Base-by-base conservation (phyloP, 2,113 vertebrate genomes). In the Eurypyga helias region DNA sequence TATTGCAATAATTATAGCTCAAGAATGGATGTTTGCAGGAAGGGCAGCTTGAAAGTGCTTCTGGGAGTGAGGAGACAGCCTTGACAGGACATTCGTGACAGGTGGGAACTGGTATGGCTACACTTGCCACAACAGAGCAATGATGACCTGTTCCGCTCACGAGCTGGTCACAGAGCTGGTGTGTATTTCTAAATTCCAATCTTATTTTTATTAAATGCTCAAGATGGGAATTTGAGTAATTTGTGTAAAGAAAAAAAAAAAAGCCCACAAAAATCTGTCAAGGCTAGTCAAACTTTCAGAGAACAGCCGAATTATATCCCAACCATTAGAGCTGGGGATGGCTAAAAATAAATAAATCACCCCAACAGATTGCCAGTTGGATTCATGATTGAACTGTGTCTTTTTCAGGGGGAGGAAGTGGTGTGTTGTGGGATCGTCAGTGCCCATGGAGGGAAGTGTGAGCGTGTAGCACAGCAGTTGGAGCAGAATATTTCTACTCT, bases 311-410 rank as follows among this genome's bases (percentile, higher is more conserved):
- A 57, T 80, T 29, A 4, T 17, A 61, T 49, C 62, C 66, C 81
- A 57, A 28, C 87, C 70, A 62, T 89, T 41, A 29, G 85, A 90
- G 90, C 90, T 88, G 62, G 51, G 26, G 75, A 28, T 90, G 62
- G 82, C 92, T 94, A 91, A 91, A 93, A 96, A 96, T 92, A 94
- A 66, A 64, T 62, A 45, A 90, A 88, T 94, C 73, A 91, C 75
- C 87, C 93, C 88, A 96, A 70, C 93, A 96, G 87, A 91, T 96
- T 96, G 95, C 60, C 66, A n/a, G 51, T 69, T 87, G 87, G 78
- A 31, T 83, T 96, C 61, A 34, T 77, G 88, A 58, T 12, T 94
- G 90, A 96, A 91, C 87, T 83, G 5, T 66, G 82, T 76, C 75
- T 92, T 73, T 62, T 57, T 48, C 75, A 65, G 58, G 62, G 79